A percentile compares a stretch with the other conserved stretches of the same genome.
Evolutionary conservation across 35 echinoderm and acorn worm species (phyloP).

Genomic region (Amphiura filiformis): DNA sequence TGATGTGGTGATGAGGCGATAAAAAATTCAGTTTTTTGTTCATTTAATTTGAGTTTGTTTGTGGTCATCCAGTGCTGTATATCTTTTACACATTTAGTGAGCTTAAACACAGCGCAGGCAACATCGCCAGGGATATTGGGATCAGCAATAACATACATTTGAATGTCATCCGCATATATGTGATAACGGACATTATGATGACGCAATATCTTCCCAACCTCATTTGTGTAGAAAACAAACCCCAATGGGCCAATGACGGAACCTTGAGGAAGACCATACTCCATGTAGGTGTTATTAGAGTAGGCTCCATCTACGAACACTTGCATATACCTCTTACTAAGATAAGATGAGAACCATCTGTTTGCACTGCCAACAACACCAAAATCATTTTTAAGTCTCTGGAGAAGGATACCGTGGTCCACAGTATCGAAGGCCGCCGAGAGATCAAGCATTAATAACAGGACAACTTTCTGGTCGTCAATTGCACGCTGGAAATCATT

Average conservation of each 20-base stretch:
- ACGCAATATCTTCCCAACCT: not conserved
- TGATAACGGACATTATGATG: not conserved
- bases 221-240: too few relatives aligned
- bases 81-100: not conserved
- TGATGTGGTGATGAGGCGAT: not conserved
- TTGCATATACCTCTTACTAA: not conserved
- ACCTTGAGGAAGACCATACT: constrained; percentile 9
- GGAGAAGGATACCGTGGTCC: constrained; percentile 18
- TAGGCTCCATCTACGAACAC: not conserved
- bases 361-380: constrained; percentile 16
- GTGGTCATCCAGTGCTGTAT: constrained; percentile 8
- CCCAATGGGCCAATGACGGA: too few relatives aligned
- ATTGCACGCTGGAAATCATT: constrained; percentile 17
- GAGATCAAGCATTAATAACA: constrained; percentile 25
- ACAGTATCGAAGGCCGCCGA: constrained; percentile 24
- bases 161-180: not conserved
- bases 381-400: constrained; percentile 5
- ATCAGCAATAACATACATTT: not conserved
- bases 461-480: constrained; percentile 25
- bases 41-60: constrained; percentile 5
- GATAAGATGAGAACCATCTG: constrained; percentile 24
- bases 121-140: not conserved
- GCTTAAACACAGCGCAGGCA: not conserved
- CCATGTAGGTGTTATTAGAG: not conserved
- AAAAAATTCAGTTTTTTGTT: not conserved